A percentile compares a stretch with the other conserved stretches of the same genome.
Evolutionary conservation across 2,797 vertebrate species (phyloP).

Genomic region (Typhlichthys eigenmanni): DNA sequence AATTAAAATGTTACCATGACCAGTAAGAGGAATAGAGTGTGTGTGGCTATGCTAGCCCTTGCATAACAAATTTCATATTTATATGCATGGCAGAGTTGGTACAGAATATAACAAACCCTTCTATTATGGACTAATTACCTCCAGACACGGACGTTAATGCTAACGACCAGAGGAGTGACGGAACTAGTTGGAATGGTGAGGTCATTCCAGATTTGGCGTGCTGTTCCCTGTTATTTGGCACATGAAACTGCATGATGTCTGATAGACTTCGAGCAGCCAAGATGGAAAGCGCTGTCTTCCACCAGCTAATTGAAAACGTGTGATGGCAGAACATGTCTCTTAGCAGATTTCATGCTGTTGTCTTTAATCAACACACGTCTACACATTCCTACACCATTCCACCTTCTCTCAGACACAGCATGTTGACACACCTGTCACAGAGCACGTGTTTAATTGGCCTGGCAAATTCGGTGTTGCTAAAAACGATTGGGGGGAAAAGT

Average conservation of each 20-base stretch:
- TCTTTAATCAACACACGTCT: conserved; percentile 47
- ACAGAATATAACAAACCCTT: conserved; percentile 15
- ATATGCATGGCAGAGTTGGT: not conserved
- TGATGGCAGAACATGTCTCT: conserved; percentile 32
- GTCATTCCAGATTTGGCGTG: conserved; percentile 7
- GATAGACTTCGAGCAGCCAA: conserved; percentile 18
- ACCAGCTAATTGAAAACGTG: conserved; percentile 43
- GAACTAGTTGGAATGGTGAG: conserved; percentile 7
- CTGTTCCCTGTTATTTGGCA: conserved; percentile 3
- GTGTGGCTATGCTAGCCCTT: not conserved
- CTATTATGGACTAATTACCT: conserved; percentile 21
- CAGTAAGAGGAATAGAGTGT: conserved; percentile 10
- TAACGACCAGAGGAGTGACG: not conserved
- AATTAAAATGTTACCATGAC: no score
- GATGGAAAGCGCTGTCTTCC: conserved; percentile 4
- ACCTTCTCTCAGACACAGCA: conserved; percentile 12
- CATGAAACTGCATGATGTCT: not conserved
- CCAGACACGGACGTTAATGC: not conserved
- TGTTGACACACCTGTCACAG: conserved; percentile 42
- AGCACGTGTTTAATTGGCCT: conserved; percentile 16
- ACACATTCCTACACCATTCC: conserved; percentile 33
- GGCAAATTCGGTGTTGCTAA: no score
- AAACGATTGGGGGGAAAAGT: no score
- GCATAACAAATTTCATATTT: not conserved
- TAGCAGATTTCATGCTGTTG: conserved; percentile 24